Evolutionary conservation across 2,113 vertebrate genomes (phyloP).

Genomic region (Pseudorhombus dupliciocellatus): DNA sequence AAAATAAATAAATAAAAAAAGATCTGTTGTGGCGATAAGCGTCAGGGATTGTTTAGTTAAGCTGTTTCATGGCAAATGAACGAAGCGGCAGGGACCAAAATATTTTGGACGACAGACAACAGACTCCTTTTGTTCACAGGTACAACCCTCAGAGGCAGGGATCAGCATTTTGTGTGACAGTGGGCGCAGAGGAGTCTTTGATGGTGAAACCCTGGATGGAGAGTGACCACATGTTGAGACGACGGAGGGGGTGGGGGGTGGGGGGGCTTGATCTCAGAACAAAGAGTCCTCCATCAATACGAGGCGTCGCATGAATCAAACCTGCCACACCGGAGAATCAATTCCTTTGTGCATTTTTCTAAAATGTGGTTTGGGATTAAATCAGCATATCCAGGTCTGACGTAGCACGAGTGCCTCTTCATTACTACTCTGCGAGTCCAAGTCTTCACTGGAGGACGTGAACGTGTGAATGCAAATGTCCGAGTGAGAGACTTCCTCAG

Average conservation of each 20-base stretch:
- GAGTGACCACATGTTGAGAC: conserved; percentile 61
- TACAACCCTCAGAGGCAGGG: conserved; percentile 56
- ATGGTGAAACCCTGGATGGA: conserved; percentile 61
- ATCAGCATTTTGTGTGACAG: conserved; percentile 70
- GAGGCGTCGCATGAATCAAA: too few relatives aligned
- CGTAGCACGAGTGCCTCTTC: too few relatives aligned
- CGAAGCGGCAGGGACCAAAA: neutral
- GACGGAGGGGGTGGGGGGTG: too few relatives aligned
- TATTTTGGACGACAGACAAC: conserved; percentile 9
- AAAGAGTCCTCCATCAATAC: too few relatives aligned
- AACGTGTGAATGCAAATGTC: too few relatives aligned
- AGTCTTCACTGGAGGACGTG: too few relatives aligned
- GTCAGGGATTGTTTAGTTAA: conserved; percentile 16
- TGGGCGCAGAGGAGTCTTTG: conserved; percentile 48
- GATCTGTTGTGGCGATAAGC: conserved; percentile 28
- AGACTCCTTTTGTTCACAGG: conserved; percentile 55
- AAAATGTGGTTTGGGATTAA: neutral
- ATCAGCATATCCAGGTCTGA: too few relatives aligned
- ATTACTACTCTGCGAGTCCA: too few relatives aligned
- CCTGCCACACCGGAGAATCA: too few relatives aligned
- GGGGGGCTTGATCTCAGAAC: too few relatives aligned
- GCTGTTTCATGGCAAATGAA: conserved; percentile 30
- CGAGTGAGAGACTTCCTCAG: too few relatives aligned
- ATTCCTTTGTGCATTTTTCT: too few relatives aligned
- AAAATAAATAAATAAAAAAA: conserved; percentile 30